Conservation (phyloP, 1,140 invertebrate genomes). For the Hypothenemus hampei region DNA sequence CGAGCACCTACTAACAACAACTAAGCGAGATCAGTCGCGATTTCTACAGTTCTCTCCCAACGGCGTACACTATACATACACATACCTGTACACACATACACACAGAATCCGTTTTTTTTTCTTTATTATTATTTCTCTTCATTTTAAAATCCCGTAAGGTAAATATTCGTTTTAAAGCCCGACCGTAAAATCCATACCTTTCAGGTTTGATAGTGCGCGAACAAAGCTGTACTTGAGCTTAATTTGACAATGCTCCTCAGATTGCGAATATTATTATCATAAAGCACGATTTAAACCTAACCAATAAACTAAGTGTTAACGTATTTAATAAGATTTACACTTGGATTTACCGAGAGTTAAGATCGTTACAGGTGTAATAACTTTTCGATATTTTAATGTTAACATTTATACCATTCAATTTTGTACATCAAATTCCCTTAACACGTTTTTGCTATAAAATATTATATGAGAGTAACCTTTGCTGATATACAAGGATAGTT, state of each 20-base stretch:
- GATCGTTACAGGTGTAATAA: too few species aligned
- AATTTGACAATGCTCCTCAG: constrained; percentile 21
- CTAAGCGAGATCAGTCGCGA: constrained; percentile 23
- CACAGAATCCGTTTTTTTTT: constrained; percentile 22
- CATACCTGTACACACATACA: not conserved
- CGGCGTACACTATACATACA: too few species aligned
- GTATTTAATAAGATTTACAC: too few species aligned
- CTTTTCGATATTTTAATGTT: too few species aligned
- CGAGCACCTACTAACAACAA: constrained; percentile 26
- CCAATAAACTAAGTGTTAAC: constrained; percentile 18
- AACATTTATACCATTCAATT: too few species aligned
- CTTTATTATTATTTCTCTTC: too few species aligned
- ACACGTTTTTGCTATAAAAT: too few species aligned
- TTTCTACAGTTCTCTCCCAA: constrained; percentile 26
- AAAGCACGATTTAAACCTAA: constrained; percentile 8
- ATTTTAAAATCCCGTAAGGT: constrained; percentile 26
- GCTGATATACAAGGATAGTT: too few species aligned
- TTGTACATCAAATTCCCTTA: too few species aligned
- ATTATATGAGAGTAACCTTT: too few species aligned
- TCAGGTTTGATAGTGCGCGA: constrained; percentile 16
- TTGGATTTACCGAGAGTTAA: too few species aligned
- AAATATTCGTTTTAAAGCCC: constrained; percentile 24
- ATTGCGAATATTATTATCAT: constrained; percentile 16
- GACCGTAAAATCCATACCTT: constrained; percentile 22
- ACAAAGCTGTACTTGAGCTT: constrained; percentile 16